Conservation (phyloP, 2,888 invertebrate species). For the Andrena fulva region DNA sequence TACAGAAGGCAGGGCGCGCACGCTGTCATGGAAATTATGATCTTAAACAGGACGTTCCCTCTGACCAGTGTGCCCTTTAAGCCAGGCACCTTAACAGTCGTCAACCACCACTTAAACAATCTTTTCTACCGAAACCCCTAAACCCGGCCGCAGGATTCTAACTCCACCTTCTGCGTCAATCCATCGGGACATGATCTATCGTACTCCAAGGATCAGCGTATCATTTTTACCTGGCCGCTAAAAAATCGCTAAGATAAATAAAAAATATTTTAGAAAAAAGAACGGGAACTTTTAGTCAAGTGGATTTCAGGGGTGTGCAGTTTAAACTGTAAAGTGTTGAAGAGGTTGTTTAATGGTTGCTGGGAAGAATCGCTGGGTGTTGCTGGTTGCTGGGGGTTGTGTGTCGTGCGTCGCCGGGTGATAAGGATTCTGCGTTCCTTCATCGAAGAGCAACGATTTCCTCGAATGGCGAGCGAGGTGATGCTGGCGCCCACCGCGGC, state of each 20-base stretch:
- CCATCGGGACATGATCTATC: no score
- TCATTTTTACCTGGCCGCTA: no score
- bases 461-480: slow-evolving; percentile 78
- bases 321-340: not conserved
- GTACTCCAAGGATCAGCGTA: no score
- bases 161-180: no score
- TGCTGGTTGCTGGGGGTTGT: slow-evolving; percentile 26
- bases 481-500: slow-evolving; percentile 82
- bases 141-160: no score
- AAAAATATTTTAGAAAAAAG: no score
- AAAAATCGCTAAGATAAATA: no score
- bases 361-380: not conserved
- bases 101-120: no score
- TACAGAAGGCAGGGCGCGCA: slow-evolving; percentile 12
- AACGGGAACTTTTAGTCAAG: not conserved
- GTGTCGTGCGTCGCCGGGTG: slow-evolving; percentile 24
- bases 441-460: not conserved
- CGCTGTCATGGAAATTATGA: slow-evolving; percentile 23
- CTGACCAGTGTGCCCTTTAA: no score
- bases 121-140: no score
- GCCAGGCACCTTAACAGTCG: no score
- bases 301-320: not conserved
- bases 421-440: slow-evolving; percentile 7
- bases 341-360: not conserved
- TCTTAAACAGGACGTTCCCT: not conserved